Base-by-base conservation (phyloP, 2,888 invertebrate species). In the Stenoptilia bipunctidactyla region DNA sequence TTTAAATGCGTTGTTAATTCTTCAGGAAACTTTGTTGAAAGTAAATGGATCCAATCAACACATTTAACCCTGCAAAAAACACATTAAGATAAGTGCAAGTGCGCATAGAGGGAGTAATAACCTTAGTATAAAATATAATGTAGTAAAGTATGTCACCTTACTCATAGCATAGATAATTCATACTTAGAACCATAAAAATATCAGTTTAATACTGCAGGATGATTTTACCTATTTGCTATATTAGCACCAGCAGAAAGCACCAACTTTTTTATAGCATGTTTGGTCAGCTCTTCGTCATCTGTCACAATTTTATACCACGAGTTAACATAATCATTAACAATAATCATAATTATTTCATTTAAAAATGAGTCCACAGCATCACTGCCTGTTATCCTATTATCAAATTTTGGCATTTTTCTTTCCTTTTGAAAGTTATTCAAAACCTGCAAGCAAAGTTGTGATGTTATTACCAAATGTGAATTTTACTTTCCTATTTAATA, bases 1-100 rank as follows among this genome's bases (percentile, higher is more conserved):
- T 94, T 88, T 49, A 97, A 87, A 76, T 97, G 97, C 15, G 92
- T 91, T 1, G 95, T 96, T 47, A 94, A 88, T 73, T 96, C 96
- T 70, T 97, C 96, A 1, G 97, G 94, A 44, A 96, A 86, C 46
- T 90, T 87, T 25, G 93, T 93, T 13, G 96, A 95, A 44, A 96
- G 85, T 55, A 93, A 92, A 27, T 93, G 91, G 53, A 94, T 91
- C 94, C 96, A 95, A 69, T 97, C 94, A 10, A 96, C 91, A 61
- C 92, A 90, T 85, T 94, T 94, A 36, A 93, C 66, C 57, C 83
- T 83, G 55, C 36, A 67, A 66, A 43, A 34, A 13, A 37, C n/a
- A n/a, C 15, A 15, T 30, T 10, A 15, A 34, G 14, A 12, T 34
- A n/a, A n/a, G n/a, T n/a, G n/a, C n/a, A n/a, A n/a, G n/a, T n/a